Conservation (phyloP, 2,113 vertebrate species). For the Bubalus kerabau region DNA sequence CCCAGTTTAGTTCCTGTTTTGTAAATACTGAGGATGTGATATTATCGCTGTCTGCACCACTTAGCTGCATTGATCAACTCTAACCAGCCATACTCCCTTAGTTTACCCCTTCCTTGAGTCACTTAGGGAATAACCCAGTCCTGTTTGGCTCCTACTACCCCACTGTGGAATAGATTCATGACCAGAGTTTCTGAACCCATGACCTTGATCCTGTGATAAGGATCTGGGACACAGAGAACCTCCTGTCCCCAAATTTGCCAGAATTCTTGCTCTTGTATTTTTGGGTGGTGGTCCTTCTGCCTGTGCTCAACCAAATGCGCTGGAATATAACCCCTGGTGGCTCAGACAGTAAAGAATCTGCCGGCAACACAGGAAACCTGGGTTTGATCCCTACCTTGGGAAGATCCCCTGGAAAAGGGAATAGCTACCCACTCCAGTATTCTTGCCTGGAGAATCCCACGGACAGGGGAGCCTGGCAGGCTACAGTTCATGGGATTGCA, state of each 20-base stretch:
- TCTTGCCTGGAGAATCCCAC: background rate
- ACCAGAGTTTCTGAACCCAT: background rate
- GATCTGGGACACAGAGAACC: fast-evolving
- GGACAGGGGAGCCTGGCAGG: background rate
- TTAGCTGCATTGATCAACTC: background rate
- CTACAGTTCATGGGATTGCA: fast-evolving
- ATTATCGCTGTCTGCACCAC: background rate
- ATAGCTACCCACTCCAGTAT: background rate
- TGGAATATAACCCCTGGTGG: background rate
- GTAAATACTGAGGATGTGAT: background rate
- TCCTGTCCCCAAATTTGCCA: background rate
- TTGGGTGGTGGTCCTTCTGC: no score
- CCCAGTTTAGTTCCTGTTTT: background rate
- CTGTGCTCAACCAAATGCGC: background rate
- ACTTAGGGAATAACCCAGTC: fast-evolving
- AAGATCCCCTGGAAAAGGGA: background rate
- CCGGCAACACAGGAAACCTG: background rate
- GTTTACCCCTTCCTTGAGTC: background rate
- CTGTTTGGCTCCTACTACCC: fast-evolving
- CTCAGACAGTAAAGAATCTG: background rate
- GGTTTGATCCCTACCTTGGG: background rate
- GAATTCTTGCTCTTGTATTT: background rate
- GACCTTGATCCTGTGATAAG: background rate
- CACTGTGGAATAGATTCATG: fast-evolving
- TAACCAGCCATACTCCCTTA: fast-evolving